A percentile compares a stretch with the other conserved stretches of the same genome.
phyloP scores from a whole-genome alignment of 2,797 vertebrate species.

The Paguma larvata region DNA sequence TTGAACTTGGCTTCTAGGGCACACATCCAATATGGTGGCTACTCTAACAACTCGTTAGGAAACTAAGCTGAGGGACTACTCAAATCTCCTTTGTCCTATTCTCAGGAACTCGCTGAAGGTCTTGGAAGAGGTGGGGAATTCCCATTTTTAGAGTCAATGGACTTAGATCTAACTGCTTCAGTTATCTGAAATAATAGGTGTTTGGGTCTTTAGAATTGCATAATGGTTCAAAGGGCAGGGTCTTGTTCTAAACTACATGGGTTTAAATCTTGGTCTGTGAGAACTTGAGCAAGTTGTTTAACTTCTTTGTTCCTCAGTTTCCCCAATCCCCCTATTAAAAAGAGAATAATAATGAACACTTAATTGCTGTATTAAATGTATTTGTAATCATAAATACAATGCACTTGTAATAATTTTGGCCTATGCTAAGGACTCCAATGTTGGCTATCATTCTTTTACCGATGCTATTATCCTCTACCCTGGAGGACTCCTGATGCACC shows the following conservation, averaged over 20 bases:
- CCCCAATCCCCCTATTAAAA: background rate
- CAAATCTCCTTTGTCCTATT: background rate
- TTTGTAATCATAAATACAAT: background rate
- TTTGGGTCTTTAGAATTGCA: background rate
- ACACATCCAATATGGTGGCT: background rate
- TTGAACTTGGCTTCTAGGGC: background rate
- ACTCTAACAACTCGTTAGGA: background rate
- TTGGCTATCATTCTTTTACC: background rate
- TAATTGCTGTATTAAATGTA: background rate
- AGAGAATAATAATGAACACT: background rate
- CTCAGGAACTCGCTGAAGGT: background rate
- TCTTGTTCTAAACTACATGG: background rate
- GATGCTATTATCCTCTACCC: background rate
- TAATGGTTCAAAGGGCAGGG: background rate
- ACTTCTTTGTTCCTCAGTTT: background rate
- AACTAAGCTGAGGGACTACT: background rate
- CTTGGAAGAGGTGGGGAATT: background rate
- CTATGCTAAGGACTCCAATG: background rate
- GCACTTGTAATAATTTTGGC: background rate
- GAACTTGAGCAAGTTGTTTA: background rate
- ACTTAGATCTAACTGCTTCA: background rate
- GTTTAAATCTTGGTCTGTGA: background rate
- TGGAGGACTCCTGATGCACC: background rate
- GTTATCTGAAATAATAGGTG: background rate
- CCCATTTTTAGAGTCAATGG: background rate